phyloP scores from a whole-genome alignment of 2,888 invertebrate species.

The Dermolepida albohirtum region DNA sequence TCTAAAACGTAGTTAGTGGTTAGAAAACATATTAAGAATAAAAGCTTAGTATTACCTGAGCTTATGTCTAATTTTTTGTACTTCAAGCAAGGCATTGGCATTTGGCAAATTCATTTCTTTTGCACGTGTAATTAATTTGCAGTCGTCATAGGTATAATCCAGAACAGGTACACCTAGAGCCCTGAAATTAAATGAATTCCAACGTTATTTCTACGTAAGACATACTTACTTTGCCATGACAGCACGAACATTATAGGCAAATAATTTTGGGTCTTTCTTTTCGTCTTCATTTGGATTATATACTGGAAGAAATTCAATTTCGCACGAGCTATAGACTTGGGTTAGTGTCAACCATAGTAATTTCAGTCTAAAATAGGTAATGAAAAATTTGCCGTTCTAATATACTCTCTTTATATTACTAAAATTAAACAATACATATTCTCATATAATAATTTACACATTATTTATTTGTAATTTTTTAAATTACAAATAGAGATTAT shows the following conservation, averaged over 20 bases:
- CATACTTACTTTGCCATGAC: slow-evolving; percentile 88
- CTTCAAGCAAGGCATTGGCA: slow-evolving; percentile 80
- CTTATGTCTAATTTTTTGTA: slow-evolving; percentile 79
- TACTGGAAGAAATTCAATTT: slow-evolving; percentile 93
- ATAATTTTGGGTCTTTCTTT: slow-evolving; percentile 86
- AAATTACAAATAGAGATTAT: too few relatives aligned
- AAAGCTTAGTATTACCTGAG: slow-evolving; percentile 72
- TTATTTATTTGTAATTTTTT: too few relatives aligned
- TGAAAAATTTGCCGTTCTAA: too few relatives aligned
- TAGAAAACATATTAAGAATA: background rate
- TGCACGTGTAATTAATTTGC: slow-evolving; percentile 85
- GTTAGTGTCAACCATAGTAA: slow-evolving; percentile 90
- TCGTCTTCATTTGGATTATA: slow-evolving; percentile 90
- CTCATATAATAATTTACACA: too few relatives aligned
- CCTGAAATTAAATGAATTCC: slow-evolving; percentile 67
- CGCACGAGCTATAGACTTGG: slow-evolving; percentile 87
- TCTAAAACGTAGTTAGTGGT: slow-evolving; percentile 59
- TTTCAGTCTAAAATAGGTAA: slow-evolving; percentile 72
- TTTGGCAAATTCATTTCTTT: slow-evolving; percentile 84
- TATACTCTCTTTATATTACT: too few relatives aligned
- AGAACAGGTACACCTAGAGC: slow-evolving; percentile 86
- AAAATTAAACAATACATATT: too few relatives aligned
- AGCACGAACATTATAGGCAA: slow-evolving; percentile 88
- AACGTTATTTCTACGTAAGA: background rate
- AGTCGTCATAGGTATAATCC: slow-evolving; percentile 94